Percentiles rank a stretch among this genome's conserved stretches.
Conservation (phyloP, 2,113 vertebrate genomes). For the Diphyllodes magnificus region DNA sequence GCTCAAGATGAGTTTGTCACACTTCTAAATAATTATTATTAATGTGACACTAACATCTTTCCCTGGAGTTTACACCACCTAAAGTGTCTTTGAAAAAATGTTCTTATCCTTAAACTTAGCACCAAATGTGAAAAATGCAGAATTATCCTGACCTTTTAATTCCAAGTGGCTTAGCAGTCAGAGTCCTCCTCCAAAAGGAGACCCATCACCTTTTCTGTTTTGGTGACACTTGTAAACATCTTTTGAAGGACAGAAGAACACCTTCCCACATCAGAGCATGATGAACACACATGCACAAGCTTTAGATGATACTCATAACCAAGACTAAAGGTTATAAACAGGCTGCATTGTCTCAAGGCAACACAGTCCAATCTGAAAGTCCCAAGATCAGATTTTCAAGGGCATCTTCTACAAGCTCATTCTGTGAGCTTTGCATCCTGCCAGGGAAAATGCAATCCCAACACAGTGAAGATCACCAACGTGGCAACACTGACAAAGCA, state of each 20-base stretch:
- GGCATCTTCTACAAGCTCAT: neutral
- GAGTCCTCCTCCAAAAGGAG: neutral
- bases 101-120: neutral
- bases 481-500: neutral
- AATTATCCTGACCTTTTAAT: neutral
- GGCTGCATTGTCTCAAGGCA: neutral
- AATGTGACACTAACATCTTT: neutral
- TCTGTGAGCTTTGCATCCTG: neutral
- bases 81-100: neutral
- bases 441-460: neutral
- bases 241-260: neutral
- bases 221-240: neutral
- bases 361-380: accelerated
- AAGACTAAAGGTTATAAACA: neutral
- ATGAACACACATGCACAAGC: neutral
- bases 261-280: accelerated
- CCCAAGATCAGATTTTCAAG: neutral
- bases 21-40: slow-evolving; percentile 43
- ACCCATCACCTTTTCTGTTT: neutral
- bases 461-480: neutral
- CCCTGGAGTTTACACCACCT: neutral
- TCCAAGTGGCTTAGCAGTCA: neutral
- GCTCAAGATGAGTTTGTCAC: neutral
- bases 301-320: neutral
- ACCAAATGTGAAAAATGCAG: neutral